Evolutionary conservation across 2,888 invertebrate species (phyloP).

Genomic region (Lepidocyrtoides sp.): DNA sequence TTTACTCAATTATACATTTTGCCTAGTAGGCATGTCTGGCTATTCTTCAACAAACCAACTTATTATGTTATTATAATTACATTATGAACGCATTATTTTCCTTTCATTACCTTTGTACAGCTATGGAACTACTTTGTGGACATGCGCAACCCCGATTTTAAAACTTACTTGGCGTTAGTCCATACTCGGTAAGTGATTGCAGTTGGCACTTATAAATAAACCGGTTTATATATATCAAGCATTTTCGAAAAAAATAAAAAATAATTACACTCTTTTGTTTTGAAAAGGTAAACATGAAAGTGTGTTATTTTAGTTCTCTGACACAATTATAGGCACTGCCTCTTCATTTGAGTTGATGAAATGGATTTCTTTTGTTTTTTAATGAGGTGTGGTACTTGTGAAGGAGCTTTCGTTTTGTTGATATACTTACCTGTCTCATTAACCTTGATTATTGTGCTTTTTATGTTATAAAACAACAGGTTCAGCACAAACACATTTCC

Average conservation of each 20-base stretch:
- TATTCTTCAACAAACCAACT: too few relatives aligned
- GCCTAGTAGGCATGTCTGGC: too few relatives aligned
- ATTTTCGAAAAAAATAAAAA: too few relatives aligned
- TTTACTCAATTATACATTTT: too few relatives aligned
- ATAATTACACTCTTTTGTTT: too few relatives aligned
- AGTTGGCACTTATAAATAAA: too few relatives aligned
- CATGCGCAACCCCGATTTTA: slow-evolving; percentile 90
- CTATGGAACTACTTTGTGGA: slow-evolving; percentile 93
- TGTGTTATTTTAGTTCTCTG: too few relatives aligned
- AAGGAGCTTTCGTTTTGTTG: background rate
- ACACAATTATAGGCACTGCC: background rate
- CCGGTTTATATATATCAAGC: too few relatives aligned
- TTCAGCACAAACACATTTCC: slow-evolving; percentile 99
- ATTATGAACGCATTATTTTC: background rate
- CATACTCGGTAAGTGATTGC: slow-evolving; percentile 90
- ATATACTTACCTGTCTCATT: background rate
- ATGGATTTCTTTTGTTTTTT: background rate
- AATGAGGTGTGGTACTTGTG: too few relatives aligned
- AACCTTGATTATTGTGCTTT: background rate
- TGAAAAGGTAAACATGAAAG: too few relatives aligned
- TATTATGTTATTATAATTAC: too few relatives aligned
- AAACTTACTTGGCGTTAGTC: slow-evolving; percentile 98
- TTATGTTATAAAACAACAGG: slow-evolving; percentile 86
- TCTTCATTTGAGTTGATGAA: background rate
- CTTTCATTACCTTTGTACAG: slow-evolving; percentile 12